Percentiles rank a stretch among this genome's conserved stretches.
phyloP scores from a whole-genome alignment of 2,888 invertebrate genomes.

The Microchrysa polita region DNA sequence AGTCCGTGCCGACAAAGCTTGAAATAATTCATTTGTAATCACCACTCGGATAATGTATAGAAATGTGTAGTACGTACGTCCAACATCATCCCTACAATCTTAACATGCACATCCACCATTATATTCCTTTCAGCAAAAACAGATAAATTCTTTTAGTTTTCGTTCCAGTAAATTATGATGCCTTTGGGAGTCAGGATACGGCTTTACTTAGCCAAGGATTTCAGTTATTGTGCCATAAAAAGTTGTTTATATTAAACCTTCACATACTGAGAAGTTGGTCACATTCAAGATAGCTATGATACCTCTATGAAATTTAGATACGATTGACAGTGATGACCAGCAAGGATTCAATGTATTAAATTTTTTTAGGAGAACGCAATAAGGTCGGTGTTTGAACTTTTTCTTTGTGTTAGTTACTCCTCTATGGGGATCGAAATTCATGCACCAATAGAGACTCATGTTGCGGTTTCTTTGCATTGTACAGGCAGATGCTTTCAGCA shows the following conservation, averaged over 20 bases:
- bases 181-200: constrained; percentile 48
- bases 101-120: not conserved
- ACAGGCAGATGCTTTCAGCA: too few relatives aligned
- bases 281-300: not conserved
- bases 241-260: constrained; percentile 50
- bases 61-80: constrained; percentile 19
- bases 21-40: constrained; percentile 46
- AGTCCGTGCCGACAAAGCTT: too few relatives aligned
- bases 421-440: too few relatives aligned
- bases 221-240: constrained; percentile 50
- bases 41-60: not conserved
- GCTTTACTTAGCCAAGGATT: constrained; percentile 48
- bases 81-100: not conserved
- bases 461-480: too few relatives aligned
- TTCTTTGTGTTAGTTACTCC: too few relatives aligned
- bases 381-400: too few relatives aligned
- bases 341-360: too few relatives aligned
- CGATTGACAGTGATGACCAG: not conserved
- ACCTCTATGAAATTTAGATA: not conserved
- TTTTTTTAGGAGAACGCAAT: too few relatives aligned
- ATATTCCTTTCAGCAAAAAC: constrained; percentile 29
- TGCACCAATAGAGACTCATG: too few relatives aligned
- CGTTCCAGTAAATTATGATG: constrained; percentile 49
- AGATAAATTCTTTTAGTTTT: constrained; percentile 25
- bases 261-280: constrained; percentile 20